Base-by-base conservation (phyloP, 2,113 vertebrate species). In the Trochalopteron elliotii region DNA sequence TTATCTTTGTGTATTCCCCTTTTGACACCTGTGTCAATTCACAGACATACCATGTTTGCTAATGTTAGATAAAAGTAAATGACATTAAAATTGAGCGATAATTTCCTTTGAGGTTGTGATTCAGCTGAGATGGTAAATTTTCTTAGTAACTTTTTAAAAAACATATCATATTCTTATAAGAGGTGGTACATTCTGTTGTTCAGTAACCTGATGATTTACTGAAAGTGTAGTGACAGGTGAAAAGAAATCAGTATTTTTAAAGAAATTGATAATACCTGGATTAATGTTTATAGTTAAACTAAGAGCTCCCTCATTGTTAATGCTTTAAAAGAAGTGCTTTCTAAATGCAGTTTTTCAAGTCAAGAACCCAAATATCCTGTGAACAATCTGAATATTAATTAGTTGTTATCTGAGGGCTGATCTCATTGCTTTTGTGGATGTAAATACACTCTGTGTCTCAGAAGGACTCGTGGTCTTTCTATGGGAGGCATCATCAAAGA, bases 131-230 rank as follows among this genome's bases (percentile, higher is more conserved):
- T n/a, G 30, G 39, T 81, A 68, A 45, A 33, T 68, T 80, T 88
- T 56, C 14, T 27, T 55, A 10, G 2, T 39, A 63, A 17, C 5
- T 75, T 75, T 22, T 64, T 71, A 11, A 28, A 52, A 87, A 64
- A 2, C 44, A 2, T 42, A 33, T 61, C 1, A 5, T 56, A 8
- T 2, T 60, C 9, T 55, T 65, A 4, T 12, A 28, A n/a, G 7
- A 84, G 15, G 37, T 22, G 27, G 5, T 30, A 31, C 21, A 2
- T 82, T 75, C 21, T 80, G 9, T 49, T 89, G 6, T 53, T 93
- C 57, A 61, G 4, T 57, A 60, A 28, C 71, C 21, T 57, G 44
- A 37, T 83, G 16, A 33, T 39, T 45, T 81, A 30, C 28, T 50
- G 50, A 20, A 89, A 42, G 5, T 59, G 17, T 42, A 69, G 71